phyloP scores from a whole-genome alignment of 1,140 invertebrate species.

The Eupristina koningsbergeri region DNA sequence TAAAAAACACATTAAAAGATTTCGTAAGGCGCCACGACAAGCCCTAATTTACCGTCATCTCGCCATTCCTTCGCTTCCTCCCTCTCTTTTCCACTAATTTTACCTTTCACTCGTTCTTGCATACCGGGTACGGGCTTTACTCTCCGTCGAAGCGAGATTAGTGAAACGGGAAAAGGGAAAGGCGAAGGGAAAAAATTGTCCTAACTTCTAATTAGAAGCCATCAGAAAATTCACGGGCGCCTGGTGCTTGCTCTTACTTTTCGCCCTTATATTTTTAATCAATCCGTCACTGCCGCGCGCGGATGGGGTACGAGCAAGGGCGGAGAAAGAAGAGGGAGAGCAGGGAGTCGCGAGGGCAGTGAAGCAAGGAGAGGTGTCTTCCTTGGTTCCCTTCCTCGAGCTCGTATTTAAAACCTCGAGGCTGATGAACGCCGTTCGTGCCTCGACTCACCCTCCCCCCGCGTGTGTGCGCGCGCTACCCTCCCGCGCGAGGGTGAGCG shows the following conservation, averaged over 20 bases:
- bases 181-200: slow-evolving; percentile 53
- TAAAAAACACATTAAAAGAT: slow-evolving; percentile 34
- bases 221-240: slow-evolving; percentile 58
- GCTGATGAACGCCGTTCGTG: slow-evolving; percentile 74
- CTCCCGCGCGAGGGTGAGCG: too few species aligned
- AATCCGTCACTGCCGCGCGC: slow-evolving; percentile 69
- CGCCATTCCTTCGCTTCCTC: neutral
- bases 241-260: slow-evolving; percentile 62
- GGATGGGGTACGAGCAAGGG: slow-evolving; percentile 60
- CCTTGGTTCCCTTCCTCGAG: slow-evolving; percentile 59
- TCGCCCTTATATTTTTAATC: slow-evolving; percentile 74
- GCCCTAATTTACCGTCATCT: slow-evolving; percentile 25
- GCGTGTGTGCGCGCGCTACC: neutral
- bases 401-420: slow-evolving; percentile 73
- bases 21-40: neutral
- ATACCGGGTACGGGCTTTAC: neutral
- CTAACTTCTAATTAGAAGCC: slow-evolving; percentile 60
- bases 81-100: neutral
- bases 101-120: neutral
- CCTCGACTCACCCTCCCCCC: slow-evolving; percentile 48
- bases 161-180: neutral
- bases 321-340: slow-evolving; percentile 43
- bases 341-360: slow-evolving; percentile 10
- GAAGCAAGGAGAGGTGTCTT: slow-evolving; percentile 49
- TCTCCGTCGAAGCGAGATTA: neutral